Base-by-base conservation (phyloP, 1,140 invertebrate genomes). In the Epicauta chinensis region DNA sequence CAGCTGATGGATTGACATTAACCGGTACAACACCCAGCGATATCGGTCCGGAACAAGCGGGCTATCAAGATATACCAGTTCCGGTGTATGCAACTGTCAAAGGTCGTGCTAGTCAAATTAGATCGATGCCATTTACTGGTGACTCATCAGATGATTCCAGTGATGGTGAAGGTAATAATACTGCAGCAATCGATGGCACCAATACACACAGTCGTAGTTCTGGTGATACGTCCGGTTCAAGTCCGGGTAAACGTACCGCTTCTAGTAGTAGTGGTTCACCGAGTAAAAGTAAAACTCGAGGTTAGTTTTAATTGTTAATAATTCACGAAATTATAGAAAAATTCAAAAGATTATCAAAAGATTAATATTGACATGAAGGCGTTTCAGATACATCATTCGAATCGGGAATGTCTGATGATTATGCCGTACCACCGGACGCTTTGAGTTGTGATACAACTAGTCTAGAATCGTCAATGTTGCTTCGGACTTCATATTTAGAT, bases 81-180 rank as follows among this genome's bases (percentile, higher is more conserved):
- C 93, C 93, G 34, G 93, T 97, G 11, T 97, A 94, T 72, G 91
- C 93, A 14, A 95, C 91, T 23, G 89, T 97, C 12, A 96, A 97
- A 81, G 93, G 90, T 70, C 81, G 93, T 65, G 93, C 93, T 36
- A 94, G 91, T 71, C 93, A 96, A 75, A 97, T 97, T 58, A 78
- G 93, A 57, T 94, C 90, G 7, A 91, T 94, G 79, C 93, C 93
- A 9, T 97, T 97, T 66, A 91, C 87, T 30, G 93, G 91, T 2
- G 93, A 97, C 59, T 93, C 91, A n/a, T 91, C 89, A 1, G 91
- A 95, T 66, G 92, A 93, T 56, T 95, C 92, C 3, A 92, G 90
- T 35, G 91, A 94, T 66, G 92, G 91, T 12, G 92, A 93, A 71
- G 86, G 91, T 10, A 92, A 93, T 67, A 86, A 88, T 60, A 71